A percentile compares a stretch with the other conserved stretches of the same genome.
Conservation (phyloP, 1,140 invertebrate species). For the Chrysopa pallens region DNA sequence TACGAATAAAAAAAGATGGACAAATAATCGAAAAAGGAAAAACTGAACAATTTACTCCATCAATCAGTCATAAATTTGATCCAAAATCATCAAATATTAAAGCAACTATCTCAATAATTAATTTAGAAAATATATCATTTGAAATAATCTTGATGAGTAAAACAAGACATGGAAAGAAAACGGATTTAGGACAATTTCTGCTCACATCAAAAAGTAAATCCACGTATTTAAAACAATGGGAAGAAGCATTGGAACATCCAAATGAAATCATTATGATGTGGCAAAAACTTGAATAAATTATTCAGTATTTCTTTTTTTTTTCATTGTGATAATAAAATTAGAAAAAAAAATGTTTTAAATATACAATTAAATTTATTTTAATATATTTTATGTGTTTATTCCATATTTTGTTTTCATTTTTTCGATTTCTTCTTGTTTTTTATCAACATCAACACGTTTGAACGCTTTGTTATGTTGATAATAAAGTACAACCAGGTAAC, state of each 20-base stretch:
- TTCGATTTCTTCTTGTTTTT: constrained; percentile 93
- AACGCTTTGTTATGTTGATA: constrained; percentile 91
- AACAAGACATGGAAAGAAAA: background rate
- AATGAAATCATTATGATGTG: background rate
- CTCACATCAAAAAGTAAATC: background rate
- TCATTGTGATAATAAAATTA: too few relatives aligned
- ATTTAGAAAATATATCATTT: constrained; percentile 16
- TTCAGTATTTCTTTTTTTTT: too few relatives aligned
- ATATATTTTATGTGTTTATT: constrained; percentile 30
- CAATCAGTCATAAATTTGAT: constrained; percentile 34
- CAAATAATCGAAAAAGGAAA: constrained; percentile 57
- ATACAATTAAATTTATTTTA: constrained; percentile 17
- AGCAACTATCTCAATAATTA: constrained; percentile 30
- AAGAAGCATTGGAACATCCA: background rate
- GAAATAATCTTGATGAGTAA: background rate
- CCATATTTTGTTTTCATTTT: constrained; percentile 92
- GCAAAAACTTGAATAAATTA: background rate
- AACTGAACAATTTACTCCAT: constrained; percentile 47
- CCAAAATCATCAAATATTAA: constrained; percentile 19
- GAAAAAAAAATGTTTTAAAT: constrained; percentile 1
- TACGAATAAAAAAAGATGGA: constrained; percentile 46
- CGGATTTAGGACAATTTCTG: background rate
- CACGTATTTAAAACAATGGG: background rate
- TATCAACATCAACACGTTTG: constrained; percentile 90
- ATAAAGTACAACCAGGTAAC: constrained; percentile 95